A percentile compares a stretch with the other conserved stretches of the same genome.
Conservation (phyloP, 1,140 invertebrate genomes). For the Paralvinella palmiformis region DNA sequence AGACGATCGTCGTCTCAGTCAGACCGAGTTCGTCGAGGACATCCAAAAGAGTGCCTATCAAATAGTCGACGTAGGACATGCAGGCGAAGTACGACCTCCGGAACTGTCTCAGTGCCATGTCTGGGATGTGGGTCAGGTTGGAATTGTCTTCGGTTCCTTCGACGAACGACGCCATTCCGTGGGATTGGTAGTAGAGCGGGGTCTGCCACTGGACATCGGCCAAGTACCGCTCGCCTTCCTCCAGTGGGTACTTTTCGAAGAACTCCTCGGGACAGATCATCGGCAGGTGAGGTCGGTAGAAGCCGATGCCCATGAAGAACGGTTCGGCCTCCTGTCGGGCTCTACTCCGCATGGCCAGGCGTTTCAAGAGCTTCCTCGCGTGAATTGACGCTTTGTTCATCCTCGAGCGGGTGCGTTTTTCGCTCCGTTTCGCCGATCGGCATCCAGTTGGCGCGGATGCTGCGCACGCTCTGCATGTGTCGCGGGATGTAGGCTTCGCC, state of each 20-base stretch:
- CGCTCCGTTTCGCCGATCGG: neutral
- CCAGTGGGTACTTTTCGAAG: constrained; percentile 14
- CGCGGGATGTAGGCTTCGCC: constrained; percentile 15
- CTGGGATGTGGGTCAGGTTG: neutral
- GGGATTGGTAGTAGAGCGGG: constrained; percentile 14
- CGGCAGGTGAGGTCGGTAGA: constrained; percentile 27
- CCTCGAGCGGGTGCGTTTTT: neutral
- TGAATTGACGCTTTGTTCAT: constrained; percentile 13
- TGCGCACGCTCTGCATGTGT: constrained; percentile 1
- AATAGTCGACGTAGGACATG: constrained; percentile 21
- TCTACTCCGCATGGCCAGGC: neutral
- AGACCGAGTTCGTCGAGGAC: constrained; percentile 23
- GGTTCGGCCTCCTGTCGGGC: constrained; percentile 6
- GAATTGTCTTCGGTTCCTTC: constrained; percentile 16
- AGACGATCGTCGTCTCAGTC: constrained; percentile 23
- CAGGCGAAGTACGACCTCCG: constrained; percentile 7
- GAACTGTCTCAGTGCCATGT: neutral
- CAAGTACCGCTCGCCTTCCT: too few species aligned
- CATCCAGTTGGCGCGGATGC: constrained; percentile 12
- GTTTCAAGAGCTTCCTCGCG: neutral
- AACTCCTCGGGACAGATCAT: constrained; percentile 22
- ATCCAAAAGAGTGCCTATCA: constrained; percentile 21
- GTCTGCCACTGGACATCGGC: constrained; percentile 9
- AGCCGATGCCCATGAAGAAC: constrained; percentile 27
- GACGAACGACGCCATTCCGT: constrained; percentile 15